Percentiles rank a stretch among this genome's conserved stretches.
Conservation (phyloP, 2,888 invertebrate genomes). For the Clostera curtula region DNA sequence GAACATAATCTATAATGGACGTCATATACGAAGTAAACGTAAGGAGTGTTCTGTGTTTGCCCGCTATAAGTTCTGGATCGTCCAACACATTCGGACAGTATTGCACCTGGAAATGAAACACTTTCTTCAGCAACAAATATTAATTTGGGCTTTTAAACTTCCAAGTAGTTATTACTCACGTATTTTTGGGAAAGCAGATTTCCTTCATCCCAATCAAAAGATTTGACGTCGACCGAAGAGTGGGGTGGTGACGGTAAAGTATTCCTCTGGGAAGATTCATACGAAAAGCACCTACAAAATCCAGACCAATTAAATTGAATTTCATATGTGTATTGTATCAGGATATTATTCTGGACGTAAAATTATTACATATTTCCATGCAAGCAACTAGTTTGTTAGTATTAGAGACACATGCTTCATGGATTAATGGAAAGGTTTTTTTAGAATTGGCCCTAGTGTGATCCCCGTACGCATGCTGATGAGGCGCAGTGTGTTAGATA, state of each 20-base stretch:
- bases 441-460: too few species aligned
- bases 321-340: too few species aligned
- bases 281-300: conserved; percentile 83
- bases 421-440: too few species aligned
- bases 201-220: conserved; percentile 71
- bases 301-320: too few species aligned
- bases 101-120: conserved; percentile 47
- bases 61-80: conserved; percentile 93
- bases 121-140: not conserved
- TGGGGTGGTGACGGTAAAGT: conserved; percentile 68
- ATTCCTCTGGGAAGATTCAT: conserved; percentile 79
- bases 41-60: conserved; percentile 89
- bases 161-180: conserved; percentile 47
- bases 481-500: conserved; percentile 6
- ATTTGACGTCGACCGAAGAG: conserved; percentile 56
- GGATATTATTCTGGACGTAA: too few species aligned
- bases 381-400: conserved; percentile 11
- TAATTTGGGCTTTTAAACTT: not conserved
- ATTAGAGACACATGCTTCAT: conserved; percentile 8
- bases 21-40: conserved; percentile 95
- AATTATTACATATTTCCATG: not conserved
- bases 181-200: conserved; percentile 54
- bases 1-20: conserved; percentile 96
- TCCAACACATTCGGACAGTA: conserved; percentile 94
- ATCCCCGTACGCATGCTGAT: too few species aligned